Conservation (phyloP, 2,888 invertebrate genomes). For the Dendrolimus houi region DNA sequence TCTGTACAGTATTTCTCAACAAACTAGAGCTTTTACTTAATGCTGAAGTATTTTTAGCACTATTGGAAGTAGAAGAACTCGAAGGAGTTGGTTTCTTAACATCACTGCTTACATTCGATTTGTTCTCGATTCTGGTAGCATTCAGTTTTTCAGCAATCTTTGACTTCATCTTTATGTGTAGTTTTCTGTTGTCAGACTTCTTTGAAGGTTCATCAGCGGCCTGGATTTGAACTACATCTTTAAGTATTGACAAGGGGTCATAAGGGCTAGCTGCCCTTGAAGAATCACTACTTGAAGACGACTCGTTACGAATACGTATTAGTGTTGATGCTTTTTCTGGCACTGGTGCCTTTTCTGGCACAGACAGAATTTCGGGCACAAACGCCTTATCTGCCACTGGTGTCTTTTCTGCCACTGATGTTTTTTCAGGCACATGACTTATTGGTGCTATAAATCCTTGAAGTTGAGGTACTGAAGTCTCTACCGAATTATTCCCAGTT, state of each 20-base stretch:
- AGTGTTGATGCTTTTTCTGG: constrained; percentile 5
- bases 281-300: constrained; percentile 18
- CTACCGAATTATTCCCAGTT: background rate
- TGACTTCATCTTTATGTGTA: background rate
- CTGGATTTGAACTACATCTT: constrained; percentile 50
- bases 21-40: background rate
- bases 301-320: constrained; percentile 2
- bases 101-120: background rate
- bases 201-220: constrained; percentile 19
- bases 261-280: constrained; percentile 20
- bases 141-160: background rate
- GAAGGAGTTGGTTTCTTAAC: background rate
- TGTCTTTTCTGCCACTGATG: background rate
- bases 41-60: background rate
- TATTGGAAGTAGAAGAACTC: background rate
- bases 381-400: background rate
- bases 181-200: background rate
- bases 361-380: background rate
- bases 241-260: constrained; percentile 42
- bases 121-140: background rate
- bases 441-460: background rate
- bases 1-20: background rate
- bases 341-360: constrained; percentile 20
- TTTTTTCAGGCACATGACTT: background rate
- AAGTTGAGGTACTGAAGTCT: background rate